Base-by-base conservation (phyloP, 2,888 invertebrate species). In the Leptothorax acervorum region DNA sequence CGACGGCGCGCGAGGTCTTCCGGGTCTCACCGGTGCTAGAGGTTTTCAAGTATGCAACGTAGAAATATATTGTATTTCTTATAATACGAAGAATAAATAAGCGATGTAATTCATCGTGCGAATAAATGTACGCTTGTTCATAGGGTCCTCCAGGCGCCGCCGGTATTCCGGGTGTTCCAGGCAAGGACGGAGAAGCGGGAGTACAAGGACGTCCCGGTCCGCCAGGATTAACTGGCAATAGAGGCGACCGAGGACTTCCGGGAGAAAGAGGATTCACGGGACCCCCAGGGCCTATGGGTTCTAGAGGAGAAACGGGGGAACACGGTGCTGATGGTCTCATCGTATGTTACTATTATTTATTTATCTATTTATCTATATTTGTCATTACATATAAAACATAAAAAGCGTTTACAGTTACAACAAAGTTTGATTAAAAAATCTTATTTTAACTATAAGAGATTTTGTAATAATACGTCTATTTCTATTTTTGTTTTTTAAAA, bases 181-280 rank as follows among this genome's bases (percentile, higher is more conserved):
- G 98, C n/a, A 98, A 98, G 95, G 97, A 98, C 93, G 98, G 98
- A 3, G 97, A 97, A 92, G 95, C 96, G 2, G 98, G 98, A 0
- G 93, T 96, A 15, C 96, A 97, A 76, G 98, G 98, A 1, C 96
- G 95, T 48, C 94, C 95, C 5, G 97, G 96, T 57, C 91, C 94
- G 45, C 95, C 96, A 11, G 97, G 97, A 45, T 89, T 95, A 18
- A 94, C 95, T 42, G 97, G 97, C 65, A 91, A 94, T 35, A 93
- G 96, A 90, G 97, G 97, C 65, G 96, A 96, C 92, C 93, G 96
- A 93, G 98, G 98, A 3, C 97, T 97, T 93, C 97, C 97, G 4
- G 98, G 98, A 6, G 97, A 97, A 92, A 95, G 97, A 86, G 98
- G 98, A 2, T 95, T 96, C 0, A 95, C 96, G 18, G 98, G 98